These are phyloP conservation scores for Cylindroiulus punctatus DNA, from an alignment of 2,888 invertebrate species.

Conservation along the genomic window DNA sequence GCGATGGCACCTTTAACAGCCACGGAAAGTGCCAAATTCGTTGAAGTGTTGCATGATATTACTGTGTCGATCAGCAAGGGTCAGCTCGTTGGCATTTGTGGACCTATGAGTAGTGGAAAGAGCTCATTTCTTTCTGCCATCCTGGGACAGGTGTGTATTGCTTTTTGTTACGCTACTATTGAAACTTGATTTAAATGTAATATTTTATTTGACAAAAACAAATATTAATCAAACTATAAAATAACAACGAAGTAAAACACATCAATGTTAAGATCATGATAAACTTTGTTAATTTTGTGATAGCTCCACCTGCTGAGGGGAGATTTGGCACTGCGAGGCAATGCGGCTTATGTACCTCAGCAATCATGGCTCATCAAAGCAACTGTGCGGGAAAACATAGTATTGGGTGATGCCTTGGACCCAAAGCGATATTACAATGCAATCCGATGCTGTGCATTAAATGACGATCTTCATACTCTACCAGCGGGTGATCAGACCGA, in stretches of 20 bases:
- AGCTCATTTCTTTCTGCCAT: slow-evolving; percentile 70
- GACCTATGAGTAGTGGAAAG: slow-evolving; percentile 71
- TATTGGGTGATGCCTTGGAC: slow-evolving; percentile 65
- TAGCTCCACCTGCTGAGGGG: slow-evolving; percentile 62
- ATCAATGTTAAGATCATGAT: background rate
- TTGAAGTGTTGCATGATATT: slow-evolving; percentile 50
- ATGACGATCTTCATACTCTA: slow-evolving; percentile 70
- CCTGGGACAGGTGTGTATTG: slow-evolving; percentile 68
- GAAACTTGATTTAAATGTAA: too few species aligned
- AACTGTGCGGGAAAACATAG: slow-evolving; percentile 64
- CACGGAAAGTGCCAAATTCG: background rate
- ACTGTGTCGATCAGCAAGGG: slow-evolving; percentile 63
- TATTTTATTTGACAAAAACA: too few species aligned
- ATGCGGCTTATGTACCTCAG: slow-evolving; percentile 71
- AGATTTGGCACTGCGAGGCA: slow-evolving; percentile 68
- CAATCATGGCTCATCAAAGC: slow-evolving; percentile 66
- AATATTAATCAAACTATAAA: too few species aligned
- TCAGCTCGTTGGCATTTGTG: slow-evolving; percentile 71
- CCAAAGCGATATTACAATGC: slow-evolving; percentile 64
- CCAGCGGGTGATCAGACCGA: slow-evolving; percentile 72
- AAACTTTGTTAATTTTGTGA: slow-evolving; percentile 30
- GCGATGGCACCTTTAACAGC: background rate
- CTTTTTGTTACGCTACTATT: background rate
- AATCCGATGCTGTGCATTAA: slow-evolving; percentile 69
- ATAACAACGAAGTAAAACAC: too few species aligned